Evolutionary conservation across 35 echinoderm and acorn worm genomes (phyloP).

Genomic region (Stichopus chloronotus): DNA sequence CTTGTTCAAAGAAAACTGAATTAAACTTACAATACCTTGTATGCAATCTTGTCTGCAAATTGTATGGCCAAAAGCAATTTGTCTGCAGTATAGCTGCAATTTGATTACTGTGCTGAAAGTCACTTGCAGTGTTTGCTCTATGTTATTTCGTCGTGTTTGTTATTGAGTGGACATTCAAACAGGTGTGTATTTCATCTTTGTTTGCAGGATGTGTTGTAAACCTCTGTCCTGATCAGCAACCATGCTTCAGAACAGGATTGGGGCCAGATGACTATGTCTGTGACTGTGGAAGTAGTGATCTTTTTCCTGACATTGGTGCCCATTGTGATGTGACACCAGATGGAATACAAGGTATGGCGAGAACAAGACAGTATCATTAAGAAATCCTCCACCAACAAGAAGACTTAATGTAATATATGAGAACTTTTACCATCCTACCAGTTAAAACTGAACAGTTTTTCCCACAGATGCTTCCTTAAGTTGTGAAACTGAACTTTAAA

Average conservation of each 20-base stretch:
- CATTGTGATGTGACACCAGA: not conserved
- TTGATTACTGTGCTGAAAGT: too few species aligned
- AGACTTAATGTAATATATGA: not conserved
- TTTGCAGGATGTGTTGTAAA: constrained; percentile 39
- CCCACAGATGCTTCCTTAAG: not conserved
- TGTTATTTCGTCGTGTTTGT: too few species aligned
- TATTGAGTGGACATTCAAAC: too few species aligned
- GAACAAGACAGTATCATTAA: not conserved
- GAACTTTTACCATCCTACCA: too few species aligned
- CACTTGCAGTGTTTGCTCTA: too few species aligned
- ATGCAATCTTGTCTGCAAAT: too few species aligned
- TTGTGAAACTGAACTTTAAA: not conserved
- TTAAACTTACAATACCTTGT: too few species aligned
- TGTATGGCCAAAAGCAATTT: too few species aligned
- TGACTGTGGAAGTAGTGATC: constrained; percentile 24
- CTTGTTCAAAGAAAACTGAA: too few species aligned
- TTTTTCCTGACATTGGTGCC: not conserved
- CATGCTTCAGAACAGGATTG: not conserved
- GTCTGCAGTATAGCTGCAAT: too few species aligned
- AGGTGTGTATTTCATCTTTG: not conserved
- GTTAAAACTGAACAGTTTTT: not conserved
- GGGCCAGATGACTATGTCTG: constrained; percentile 3
- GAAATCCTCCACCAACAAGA: not conserved
- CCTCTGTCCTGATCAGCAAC: constrained; percentile 22
- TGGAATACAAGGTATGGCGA: not conserved